These are phyloP conservation scores for Cynocephalus volans DNA, from an alignment of 2,113 vertebrate genomes.

Conservation along the genomic window DNA sequence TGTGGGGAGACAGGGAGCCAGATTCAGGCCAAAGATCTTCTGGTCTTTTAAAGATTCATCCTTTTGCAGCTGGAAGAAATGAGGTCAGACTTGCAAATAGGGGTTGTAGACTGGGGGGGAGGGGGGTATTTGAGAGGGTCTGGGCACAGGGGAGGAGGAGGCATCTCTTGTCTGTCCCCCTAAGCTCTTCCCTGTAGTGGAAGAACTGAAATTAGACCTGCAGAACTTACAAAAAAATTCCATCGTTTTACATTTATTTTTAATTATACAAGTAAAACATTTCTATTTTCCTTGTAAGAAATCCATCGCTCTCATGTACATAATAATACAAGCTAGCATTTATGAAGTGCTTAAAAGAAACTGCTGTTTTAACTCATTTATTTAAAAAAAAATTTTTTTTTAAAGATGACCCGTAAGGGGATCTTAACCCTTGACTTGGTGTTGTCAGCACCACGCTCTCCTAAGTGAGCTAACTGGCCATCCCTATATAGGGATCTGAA, in stretches of 20 bases:
- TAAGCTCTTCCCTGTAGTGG: background rate
- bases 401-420: too few relatives aligned
- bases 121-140: background rate
- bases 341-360: slow-evolving; percentile 34
- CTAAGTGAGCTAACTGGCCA: too few relatives aligned
- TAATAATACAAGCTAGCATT: background rate
- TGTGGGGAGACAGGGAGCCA: background rate
- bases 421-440: too few relatives aligned
- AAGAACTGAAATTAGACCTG: background rate
- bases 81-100: slow-evolving; percentile 55
- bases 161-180: background rate
- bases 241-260: slow-evolving; percentile 6
- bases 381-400: too few relatives aligned
- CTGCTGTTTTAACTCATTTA: background rate
- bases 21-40: slow-evolving; percentile 25
- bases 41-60: slow-evolving; percentile 40
- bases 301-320: background rate
- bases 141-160: background rate
- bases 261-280: slow-evolving; percentile 36
- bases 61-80: slow-evolving; percentile 49
- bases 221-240: background rate
- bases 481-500: too few relatives aligned
- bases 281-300: slow-evolving; percentile 36
- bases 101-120: background rate
- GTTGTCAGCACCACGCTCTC: too few relatives aligned